Evolutionary conservation across 2,797 vertebrate species (phyloP), one percentile per base, ranked within the genome.

Genomic region (Rhynchonycteris naso): DNA sequence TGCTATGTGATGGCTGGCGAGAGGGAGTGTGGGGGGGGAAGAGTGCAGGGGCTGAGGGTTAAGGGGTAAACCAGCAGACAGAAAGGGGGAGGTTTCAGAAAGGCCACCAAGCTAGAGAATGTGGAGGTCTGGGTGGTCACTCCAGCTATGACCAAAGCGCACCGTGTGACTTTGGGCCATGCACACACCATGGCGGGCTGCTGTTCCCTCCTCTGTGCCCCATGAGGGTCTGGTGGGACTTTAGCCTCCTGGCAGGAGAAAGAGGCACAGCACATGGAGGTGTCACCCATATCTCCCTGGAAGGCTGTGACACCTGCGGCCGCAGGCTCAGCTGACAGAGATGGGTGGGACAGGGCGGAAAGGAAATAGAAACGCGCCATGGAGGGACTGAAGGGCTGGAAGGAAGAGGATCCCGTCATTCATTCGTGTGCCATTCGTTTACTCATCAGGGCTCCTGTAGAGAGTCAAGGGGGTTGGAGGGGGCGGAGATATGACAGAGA

Each of bases 111-210:
- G 38, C 15, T 13, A 47, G 38, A 69, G 72, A 80, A 76, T 52
- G 35, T 15, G 7, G 59, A 79, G 26, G 16, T n/a, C 13, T 35
- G 30, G 26, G 30, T 30, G 61, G 24, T 21, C 38, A 59, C 79
- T 93, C 83, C 50, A 26, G 4, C 22, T 30, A 13, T 12, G 28
- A 6, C 10, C 30, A 18, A 43, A 56, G 33, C 33, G 71, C 56
- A 30, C 28, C 74, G 4, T n/a, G 28, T 90, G 26, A 66, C 38
- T 3, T 78, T 54, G 16, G 35, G 26, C n/a, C 78, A 19, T 9
- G 33, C 35, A 16, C 1, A 11, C 4, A 63, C 1, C 2, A 38
- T 1, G 1, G 19, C 18, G 54, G 28, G 4, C 12, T 4, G 84
- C 15, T 2, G 1, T 66, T 81, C 83, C n/a, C 18, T 65, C 93